These are phyloP conservation scores for Poeciliopsis turrubarensis DNA, from an alignment of 2,113 vertebrate genomes.

Conservation along the genomic window DNA sequence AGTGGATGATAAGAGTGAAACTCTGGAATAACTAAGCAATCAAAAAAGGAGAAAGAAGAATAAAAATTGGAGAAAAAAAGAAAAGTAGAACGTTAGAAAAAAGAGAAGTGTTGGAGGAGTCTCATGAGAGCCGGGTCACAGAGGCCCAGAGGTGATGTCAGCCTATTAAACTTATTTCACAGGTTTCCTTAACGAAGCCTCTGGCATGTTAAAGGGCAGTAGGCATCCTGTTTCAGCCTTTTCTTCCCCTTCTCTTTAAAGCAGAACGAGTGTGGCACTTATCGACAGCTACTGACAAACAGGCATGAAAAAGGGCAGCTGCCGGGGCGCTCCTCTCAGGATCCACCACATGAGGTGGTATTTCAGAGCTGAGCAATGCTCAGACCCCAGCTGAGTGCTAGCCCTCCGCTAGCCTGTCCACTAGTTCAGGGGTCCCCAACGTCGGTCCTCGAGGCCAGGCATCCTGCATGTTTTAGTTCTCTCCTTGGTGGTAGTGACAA, in stretches of 20 bases:
- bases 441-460: too few relatives aligned
- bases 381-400: constrained; percentile 37
- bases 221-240: constrained; percentile 79
- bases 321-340: constrained; percentile 75
- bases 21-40: constrained; percentile 3
- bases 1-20: background rate
- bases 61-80: constrained; percentile 39
- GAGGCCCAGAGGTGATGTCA: constrained; percentile 81
- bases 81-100: constrained; percentile 10
- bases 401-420: too few relatives aligned
- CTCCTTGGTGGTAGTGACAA: too few relatives aligned
- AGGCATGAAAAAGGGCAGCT: constrained; percentile 80
- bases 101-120: constrained; percentile 35
- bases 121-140: constrained; percentile 69
- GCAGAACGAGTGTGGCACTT: constrained; percentile 63
- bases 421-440: too few relatives aligned
- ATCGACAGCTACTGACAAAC: constrained; percentile 80
- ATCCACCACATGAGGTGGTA: constrained; percentile 75
- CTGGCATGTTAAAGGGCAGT: constrained; percentile 82
- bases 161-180: constrained; percentile 84
- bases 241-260: constrained; percentile 53
- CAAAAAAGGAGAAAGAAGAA: constrained; percentile 18
- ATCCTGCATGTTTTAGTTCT: too few relatives aligned
- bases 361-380: constrained; percentile 60
- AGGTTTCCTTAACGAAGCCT: constrained; percentile 82